Conservation (phyloP, 2,797 vertebrate genomes). For the Poecile montanus region DNA sequence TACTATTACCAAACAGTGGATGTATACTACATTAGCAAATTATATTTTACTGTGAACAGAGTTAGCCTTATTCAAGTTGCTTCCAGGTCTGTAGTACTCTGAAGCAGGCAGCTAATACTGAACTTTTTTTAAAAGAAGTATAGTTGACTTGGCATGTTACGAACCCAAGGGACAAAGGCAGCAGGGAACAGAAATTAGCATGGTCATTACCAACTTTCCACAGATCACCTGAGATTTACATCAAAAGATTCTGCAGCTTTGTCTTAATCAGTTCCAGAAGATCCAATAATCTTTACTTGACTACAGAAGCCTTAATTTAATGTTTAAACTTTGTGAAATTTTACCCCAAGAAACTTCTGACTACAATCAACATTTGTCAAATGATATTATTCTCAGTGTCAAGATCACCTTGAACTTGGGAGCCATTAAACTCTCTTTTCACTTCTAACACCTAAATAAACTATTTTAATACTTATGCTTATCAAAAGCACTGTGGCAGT, state of each 20-base stretch:
- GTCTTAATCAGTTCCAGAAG: neutral
- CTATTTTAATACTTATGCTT: neutral
- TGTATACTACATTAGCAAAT: neutral
- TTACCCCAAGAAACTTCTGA: neutral
- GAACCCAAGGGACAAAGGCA: neutral
- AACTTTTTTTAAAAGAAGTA: neutral
- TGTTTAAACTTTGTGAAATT: neutral
- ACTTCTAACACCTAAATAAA: neutral
- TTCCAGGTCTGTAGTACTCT: neutral
- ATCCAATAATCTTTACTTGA: neutral
- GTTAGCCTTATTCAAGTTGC: neutral
- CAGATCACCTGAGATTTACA: neutral
- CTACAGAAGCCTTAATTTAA: neutral
- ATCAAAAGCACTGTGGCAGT: neutral
- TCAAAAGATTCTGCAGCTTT: neutral
- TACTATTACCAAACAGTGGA: neutral
- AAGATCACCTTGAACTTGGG: neutral
- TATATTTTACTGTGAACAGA: neutral
- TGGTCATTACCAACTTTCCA: neutral
- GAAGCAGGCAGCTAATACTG: neutral
- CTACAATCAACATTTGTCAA: accelerated
- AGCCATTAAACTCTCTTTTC: neutral
- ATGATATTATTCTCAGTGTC: neutral
- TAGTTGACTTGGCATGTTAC: neutral
- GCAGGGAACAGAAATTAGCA: neutral